Evolutionary conservation across 2,113 vertebrate species (phyloP), one percentile per base, ranked within the genome.

Genomic region (Dipodomys merriami): DNA sequence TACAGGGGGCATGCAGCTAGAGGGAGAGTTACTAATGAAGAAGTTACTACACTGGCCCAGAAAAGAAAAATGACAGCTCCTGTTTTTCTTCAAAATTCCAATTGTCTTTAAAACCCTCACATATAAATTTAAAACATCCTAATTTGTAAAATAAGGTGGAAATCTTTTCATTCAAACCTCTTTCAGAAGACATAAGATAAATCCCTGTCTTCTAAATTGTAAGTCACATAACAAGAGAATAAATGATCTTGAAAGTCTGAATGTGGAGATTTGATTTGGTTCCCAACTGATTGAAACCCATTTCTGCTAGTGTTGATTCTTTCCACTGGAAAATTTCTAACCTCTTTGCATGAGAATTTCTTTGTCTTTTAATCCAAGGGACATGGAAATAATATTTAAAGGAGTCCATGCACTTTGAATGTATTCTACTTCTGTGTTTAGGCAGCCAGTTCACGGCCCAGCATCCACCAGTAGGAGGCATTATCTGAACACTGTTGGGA

Each of bases 381-480:
- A 49, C 49, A 18, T 62, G 46, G 69, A 91, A 93, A 94, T 27
- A 91, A 33, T 64, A 46, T 39, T 57, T n/a, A 72, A 95, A 0
- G 29, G 49, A 83, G 27, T 1, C 77, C 73, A 1, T 16, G 76
- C 20, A 3, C 33, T 88, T 46, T 15, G 57, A 46, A 15, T 82
- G 84, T 80, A 46, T 6, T 53, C 9, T 7, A 0, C 44, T 35
- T 68, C 49, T 9, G 62, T 8, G 33, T 46, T 73, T 72, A 10
- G 46, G 30, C 46, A 53, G 64, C 10, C 6, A 15, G 60, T 35
- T 65, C 65, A 30, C 1, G 9, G 77, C 35, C 44, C 49, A 7
- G 5, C 30, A 30, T 12, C 35, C 72, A 74, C 95, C 97, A 94
- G 97, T 86, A 95, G 97, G 97, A 97, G 96, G 96, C 96, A 94